Evolutionary conservation across 2,888 invertebrate genomes (phyloP), one percentile per base, ranked within the genome.

Genomic region (Sesia bembeciformis): DNA sequence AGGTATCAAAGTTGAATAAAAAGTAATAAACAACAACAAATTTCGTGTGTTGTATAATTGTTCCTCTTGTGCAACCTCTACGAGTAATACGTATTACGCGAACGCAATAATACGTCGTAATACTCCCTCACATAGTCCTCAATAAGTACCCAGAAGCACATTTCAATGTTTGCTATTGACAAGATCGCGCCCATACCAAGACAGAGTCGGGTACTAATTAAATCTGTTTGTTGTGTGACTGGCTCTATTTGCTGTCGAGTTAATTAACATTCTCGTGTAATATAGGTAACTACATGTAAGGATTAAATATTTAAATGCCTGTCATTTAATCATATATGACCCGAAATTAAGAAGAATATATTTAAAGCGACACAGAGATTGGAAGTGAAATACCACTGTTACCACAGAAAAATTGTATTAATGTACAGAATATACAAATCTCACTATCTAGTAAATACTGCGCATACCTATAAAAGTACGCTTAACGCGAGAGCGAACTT

Each of bases 211-310:
- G 72, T 78, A 84, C 83, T 86, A 83, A 87, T 86, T 86, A 84
- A 85, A 84, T 81, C 80, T 81, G 81, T 81, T 84, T 79, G 75
- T 77, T 69, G 71, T 81, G 81, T 79, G 76, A 78, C 80, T 74
- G 74, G 68, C 72, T 79, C 72, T 84, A 77, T 83, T 85, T 84
- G 73, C 81, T 68, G 59, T 66, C 67, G 67, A 73, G 72, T 84
- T 85, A 84, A 85, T 85, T 85, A 84, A 81, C 76, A 80, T 78
- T 68, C 76, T 68, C 67, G 46, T 46, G 46, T 46, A 46, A 46
- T 46, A 46, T 46, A 46, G 64, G 46, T 46, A 46, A 46, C 46
- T 46, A 23, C 23, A 23, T 23, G 8, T 8, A 23, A 46, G 43
- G 46, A 23, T 46, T 46, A 41, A 54, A 41, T 46, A 46, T 46